Evolutionary conservation across 2,888 invertebrate genomes (phyloP).

Genomic region (Cephalotes varians): DNA sequence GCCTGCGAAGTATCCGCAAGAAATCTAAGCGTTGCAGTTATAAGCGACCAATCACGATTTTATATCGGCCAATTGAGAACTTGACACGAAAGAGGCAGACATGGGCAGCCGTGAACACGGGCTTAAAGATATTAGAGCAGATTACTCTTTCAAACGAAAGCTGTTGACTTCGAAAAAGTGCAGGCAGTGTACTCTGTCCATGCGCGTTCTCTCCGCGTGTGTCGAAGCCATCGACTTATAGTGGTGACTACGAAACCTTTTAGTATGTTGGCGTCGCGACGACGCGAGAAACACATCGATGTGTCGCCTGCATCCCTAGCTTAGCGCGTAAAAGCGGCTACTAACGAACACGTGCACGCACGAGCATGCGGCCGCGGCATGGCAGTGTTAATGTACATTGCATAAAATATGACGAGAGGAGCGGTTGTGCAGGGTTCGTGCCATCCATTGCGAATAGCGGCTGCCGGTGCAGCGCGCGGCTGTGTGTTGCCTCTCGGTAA

Average conservation of each 20-base stretch:
- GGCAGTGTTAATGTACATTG: conserved; percentile 67
- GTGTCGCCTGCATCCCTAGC: conserved; percentile 14
- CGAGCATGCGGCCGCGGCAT: conserved; percentile 43
- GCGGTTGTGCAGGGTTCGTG: conserved; percentile 59
- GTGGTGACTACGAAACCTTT: neutral
- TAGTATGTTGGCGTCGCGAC: neutral
- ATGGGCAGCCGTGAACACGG: neutral
- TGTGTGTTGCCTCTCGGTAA: conserved; percentile 72
- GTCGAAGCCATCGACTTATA: conserved; percentile 18
- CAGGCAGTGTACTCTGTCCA: neutral
- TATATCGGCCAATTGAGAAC: conserved; percentile 4
- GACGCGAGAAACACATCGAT: conserved; percentile 6
- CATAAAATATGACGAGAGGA: conserved; percentile 70
- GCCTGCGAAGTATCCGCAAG: neutral
- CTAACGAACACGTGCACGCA: conserved; percentile 49
- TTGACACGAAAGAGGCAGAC: neutral
- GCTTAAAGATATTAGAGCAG: neutral
- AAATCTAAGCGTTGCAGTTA: neutral
- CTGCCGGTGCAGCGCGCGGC: conserved; percentile 53
- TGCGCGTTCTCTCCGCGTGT: neutral
- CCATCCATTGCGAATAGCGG: conserved; percentile 55
- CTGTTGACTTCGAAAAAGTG: neutral
- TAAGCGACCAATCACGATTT: neutral
- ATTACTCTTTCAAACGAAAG: neutral
- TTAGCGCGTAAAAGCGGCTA: conserved; percentile 41